Evolutionary conservation across 2,113 vertebrate genomes (phyloP), one percentile per base, ranked within the genome.

Genomic region (Pogona vitticeps): DNA sequence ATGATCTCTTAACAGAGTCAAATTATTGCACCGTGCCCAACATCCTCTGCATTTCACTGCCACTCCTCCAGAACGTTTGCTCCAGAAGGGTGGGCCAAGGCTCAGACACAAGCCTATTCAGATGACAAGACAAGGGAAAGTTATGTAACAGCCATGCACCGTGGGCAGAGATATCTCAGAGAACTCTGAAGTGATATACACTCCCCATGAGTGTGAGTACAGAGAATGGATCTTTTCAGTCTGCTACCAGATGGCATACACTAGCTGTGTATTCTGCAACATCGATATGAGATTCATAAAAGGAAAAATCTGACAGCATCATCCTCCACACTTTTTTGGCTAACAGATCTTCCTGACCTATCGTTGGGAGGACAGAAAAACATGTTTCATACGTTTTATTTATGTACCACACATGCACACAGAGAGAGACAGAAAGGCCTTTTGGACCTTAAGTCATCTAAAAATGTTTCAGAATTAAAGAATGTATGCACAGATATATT

Each of bases 131-230:
- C 67, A 88, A 4, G 26, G 36, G 23, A 36, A 91, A 80, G 52
- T 92, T 93, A 92, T 31, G 73, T 79, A 93, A 94, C 72, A 79
- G 71, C 46, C 90, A 78, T 80, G 91, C 76, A 89, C 83, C 58
- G 90, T 76, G 90, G 87, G 90, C 89, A 91, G 81, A 42, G 46
- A n/a, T 83, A 89, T 82, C 70, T 77, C 80, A 56, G 72, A 94
- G 63, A 80, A 91, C 88, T 87, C 83, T 91, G 86, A 94, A 87
- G 78, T 36, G 40, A 73, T 75, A 14, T 56, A 52, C 10, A 36
- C 31, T 28, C 26, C 67, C 86, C 56, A 82, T 17, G 68, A 65
- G 76, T 52, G 40, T 63, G 86, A 38, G 77, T 0, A 72, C 80
- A 52, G 38, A 65, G 40, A 76, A 81, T 80, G 70, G 0, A 84